phyloP scores from a whole-genome alignment of 92 coral and sea anemone genomes.

The Isaurus tuberculatus region DNA sequence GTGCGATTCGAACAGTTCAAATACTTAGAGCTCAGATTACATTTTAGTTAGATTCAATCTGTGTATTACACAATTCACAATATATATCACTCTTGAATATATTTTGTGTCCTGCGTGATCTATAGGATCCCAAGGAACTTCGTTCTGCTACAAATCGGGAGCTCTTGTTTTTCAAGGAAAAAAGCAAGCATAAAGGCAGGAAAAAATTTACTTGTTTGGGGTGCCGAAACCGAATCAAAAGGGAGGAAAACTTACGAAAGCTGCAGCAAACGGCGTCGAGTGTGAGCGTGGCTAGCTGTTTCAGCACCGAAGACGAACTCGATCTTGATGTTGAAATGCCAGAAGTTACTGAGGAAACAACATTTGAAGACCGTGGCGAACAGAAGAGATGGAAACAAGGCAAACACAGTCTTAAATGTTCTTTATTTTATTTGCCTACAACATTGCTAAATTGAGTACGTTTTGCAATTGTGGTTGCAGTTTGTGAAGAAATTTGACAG shows the following conservation, averaged over 20 bases:
- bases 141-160: too few species aligned
- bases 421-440: background rate
- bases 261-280: conserved; percentile 13
- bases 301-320: background rate
- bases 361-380: too few species aligned
- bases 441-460: background rate
- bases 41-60: too few species aligned
- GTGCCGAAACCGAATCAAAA: background rate
- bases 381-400: background rate
- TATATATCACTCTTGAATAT: too few species aligned
- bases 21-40: too few species aligned
- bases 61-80: too few species aligned
- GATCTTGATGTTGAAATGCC: background rate
- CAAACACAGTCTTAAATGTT: background rate
- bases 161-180: background rate
- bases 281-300: background rate
- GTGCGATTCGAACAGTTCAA: too few species aligned
- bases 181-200: background rate
- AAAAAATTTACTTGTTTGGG: background rate
- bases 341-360: conserved; percentile 8
- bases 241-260: background rate
- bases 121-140: too few species aligned
- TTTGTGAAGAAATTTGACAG: background rate
- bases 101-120: too few species aligned
- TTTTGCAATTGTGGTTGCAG: background rate